A percentile compares a stretch with the other conserved stretches of the same genome.
Conservation (phyloP, 2,113 vertebrate genomes). For the Penelope pileata region DNA sequence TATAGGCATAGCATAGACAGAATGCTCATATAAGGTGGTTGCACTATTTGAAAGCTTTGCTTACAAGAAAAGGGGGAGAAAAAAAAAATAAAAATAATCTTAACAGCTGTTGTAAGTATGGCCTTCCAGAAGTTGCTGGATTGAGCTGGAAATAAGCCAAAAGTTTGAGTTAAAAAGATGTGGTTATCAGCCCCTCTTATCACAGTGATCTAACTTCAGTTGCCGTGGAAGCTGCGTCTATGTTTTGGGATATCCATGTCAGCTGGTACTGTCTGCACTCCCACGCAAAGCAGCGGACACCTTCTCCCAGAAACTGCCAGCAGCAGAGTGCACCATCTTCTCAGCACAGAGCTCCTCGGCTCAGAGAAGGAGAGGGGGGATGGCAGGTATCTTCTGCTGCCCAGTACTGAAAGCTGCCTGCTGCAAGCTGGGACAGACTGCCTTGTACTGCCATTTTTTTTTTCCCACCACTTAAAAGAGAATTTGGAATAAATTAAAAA, state of each 20-base stretch:
- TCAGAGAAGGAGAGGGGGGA: background rate
- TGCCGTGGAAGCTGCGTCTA: background rate
- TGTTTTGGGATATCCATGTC: background rate
- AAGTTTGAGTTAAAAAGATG: background rate
- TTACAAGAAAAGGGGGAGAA: background rate
- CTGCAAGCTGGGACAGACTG: background rate
- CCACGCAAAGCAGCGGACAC: background rate
- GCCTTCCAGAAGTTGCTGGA: background rate
- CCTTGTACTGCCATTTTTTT: background rate
- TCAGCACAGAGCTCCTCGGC: background rate
- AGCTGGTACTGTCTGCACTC: background rate
- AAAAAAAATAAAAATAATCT: background rate
- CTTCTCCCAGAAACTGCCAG: background rate
- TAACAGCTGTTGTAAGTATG: background rate
- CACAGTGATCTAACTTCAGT: background rate
- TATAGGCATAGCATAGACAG: background rate
- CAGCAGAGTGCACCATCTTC: background rate
- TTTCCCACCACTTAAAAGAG: background rate
- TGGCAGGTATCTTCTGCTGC: background rate
- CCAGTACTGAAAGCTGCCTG: background rate
- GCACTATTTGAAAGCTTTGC: background rate
- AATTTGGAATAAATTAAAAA: background rate
- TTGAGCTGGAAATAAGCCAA: background rate
- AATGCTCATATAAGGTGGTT: background rate
- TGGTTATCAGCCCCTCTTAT: background rate